Base-by-base conservation (phyloP, 2,797 vertebrate genomes). In the Smutsia temminckii region DNA sequence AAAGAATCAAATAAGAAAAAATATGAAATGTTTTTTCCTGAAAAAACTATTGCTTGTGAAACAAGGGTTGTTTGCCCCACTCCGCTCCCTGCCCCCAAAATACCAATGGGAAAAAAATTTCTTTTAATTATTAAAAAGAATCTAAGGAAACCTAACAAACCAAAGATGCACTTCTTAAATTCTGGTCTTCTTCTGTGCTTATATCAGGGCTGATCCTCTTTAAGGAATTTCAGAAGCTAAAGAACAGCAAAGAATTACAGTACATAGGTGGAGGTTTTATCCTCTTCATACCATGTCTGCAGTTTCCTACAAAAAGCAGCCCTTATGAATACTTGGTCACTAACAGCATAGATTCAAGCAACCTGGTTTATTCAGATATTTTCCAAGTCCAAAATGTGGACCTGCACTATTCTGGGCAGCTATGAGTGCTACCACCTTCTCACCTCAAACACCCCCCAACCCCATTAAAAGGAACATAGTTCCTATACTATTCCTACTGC, bases 211-310 rank as follows among this genome's bases (percentile, higher is more conserved):
- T 55, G 21, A 46, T 89, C n/a, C 12, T 75, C 80, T 42, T 85
- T 42, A 84, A 88, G 78, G 61, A 93, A 78, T 83, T 92, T 93
- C 49, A 88, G 66, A 80, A 88, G 61, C 53, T 85, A 12, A 91
- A 91, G 27, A 69, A 77, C 27, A 84, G 64, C 63, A 75, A 93
- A 93, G 40, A 88, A 79, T 78, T 37, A 69, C 3, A 53, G 63
- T 34, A 49, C 46, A 51, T 61, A 74, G 46, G 29, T 14, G 5
- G 20, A 91, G 51, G 32, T 51, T 66, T 17, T 23, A 51, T 29
- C 72, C 88, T 93, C 63, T 91, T 93, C 63, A 71, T 14, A 64
- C n/a, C 12, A 12, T 5, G 10, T 81, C 79, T 86, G 25, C 6
- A 49, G 40, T 18, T 79, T 34, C 51, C 55, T 64, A 51, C n/a